Conservation (phyloP, 2,888 invertebrate genomes). For the Latheticus oryzae region DNA sequence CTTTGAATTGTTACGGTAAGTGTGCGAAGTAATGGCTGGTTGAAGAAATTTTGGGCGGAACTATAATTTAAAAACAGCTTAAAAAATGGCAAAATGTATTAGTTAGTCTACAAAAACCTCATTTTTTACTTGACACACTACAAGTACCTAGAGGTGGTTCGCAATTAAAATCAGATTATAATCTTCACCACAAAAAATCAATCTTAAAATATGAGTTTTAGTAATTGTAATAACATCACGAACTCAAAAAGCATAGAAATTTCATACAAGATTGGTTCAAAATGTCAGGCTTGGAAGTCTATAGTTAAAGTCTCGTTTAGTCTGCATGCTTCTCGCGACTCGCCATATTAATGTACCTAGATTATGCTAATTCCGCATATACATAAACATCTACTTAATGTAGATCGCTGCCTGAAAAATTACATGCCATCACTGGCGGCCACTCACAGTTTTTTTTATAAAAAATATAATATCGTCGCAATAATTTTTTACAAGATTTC, state of each 20-base stretch:
- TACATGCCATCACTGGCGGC: slow-evolving; percentile 54
- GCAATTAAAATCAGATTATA: slow-evolving; percentile 9
- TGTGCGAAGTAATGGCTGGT: too few species aligned
- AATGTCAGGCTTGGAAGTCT: slow-evolving; percentile 47
- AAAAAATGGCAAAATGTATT: too few species aligned
- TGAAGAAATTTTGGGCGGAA: too few species aligned
- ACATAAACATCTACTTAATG: slow-evolving; percentile 65
- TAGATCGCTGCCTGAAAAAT: slow-evolving; percentile 59
- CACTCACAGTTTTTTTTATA: slow-evolving; percentile 48
- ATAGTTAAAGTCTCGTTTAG: slow-evolving; percentile 59
- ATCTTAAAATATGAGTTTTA: background rate
- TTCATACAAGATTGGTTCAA: slow-evolving; percentile 18
- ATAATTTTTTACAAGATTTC: too few species aligned
- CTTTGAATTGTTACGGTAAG: too few species aligned
- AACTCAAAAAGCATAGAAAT: slow-evolving; percentile 26
- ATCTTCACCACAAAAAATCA: background rate
- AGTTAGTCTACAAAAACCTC: too few species aligned
- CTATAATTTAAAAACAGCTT: too few species aligned
- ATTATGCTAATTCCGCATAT: slow-evolving; percentile 65
- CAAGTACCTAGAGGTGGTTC: too few species aligned
- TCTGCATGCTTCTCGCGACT: slow-evolving; percentile 54
- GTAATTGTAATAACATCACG: slow-evolving; percentile 1
- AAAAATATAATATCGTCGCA: slow-evolving; percentile 43
- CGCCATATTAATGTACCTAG: slow-evolving; percentile 61
- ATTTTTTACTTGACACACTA: too few species aligned